These are phyloP conservation scores for Chrosomus eos DNA, from an alignment of 2,797 vertebrate genomes.

Conservation along the genomic window DNA sequence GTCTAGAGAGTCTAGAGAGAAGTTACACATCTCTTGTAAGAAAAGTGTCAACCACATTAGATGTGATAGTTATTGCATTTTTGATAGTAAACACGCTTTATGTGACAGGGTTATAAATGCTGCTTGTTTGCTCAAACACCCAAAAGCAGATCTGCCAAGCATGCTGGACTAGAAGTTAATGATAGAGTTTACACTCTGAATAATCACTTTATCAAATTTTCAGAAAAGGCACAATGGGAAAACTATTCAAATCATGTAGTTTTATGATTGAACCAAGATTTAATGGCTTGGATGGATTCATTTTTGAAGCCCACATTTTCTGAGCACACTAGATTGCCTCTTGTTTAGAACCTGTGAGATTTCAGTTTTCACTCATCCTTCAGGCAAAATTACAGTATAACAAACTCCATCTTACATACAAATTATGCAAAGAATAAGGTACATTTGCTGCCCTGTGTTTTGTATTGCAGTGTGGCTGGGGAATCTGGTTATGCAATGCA, in stretches of 20 bases:
- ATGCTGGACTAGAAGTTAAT: not conserved
- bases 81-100: not conserved
- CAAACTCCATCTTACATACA: not conserved
- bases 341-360: not conserved
- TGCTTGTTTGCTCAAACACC: not conserved
- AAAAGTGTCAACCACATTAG: not conserved
- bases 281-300: not conserved
- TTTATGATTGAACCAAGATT: not conserved
- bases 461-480: not conserved
- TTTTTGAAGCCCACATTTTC: not conserved
- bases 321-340: not conserved
- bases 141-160: not conserved
- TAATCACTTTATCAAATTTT: not conserved
- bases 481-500: slow-evolving; percentile 9
- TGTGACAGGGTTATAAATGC: not conserved
- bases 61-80: not conserved
- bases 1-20: not conserved
- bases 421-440: not conserved
- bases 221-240: not conserved
- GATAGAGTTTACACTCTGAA: not conserved
- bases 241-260: not conserved
- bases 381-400: not conserved
- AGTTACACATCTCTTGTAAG: not conserved
- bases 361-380: not conserved
- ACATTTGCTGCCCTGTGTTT: not conserved